phyloP scores from a whole-genome alignment of 2,888 invertebrate species.

The Brachypalpus laphriformis region DNA sequence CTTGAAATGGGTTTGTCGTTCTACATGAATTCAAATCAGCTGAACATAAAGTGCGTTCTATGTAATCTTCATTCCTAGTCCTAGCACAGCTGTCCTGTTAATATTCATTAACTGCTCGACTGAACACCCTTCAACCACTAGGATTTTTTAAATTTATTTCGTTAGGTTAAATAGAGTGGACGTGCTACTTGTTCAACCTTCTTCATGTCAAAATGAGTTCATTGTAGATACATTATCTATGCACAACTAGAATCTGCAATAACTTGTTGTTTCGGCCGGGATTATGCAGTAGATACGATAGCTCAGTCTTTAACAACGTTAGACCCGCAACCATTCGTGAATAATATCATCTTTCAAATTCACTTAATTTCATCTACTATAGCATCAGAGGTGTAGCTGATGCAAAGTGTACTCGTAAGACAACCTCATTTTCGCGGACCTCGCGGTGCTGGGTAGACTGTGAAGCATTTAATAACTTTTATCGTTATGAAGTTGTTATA shows the following conservation, averaged over 20 bases:
- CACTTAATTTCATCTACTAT: slow-evolving; percentile 17
- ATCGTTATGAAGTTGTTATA: slow-evolving; percentile 46
- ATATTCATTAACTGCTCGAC: not conserved
- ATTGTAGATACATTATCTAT: not conserved
- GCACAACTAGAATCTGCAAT: slow-evolving; percentile 1
- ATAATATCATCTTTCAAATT: slow-evolving; percentile 28
- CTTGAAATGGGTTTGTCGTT: no score
- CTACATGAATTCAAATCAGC: not conserved
- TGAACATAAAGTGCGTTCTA: not conserved
- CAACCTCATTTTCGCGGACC: not conserved
- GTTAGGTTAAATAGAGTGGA: not conserved
- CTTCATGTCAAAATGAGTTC: not conserved
- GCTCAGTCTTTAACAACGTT: no score
- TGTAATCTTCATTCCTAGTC: not conserved
- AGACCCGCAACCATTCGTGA: not conserved
- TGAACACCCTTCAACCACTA: not conserved
- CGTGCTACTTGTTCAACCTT: not conserved
- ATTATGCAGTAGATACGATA: not conserved
- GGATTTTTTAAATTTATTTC: not conserved
- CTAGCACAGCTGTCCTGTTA: not conserved
- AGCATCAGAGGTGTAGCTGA: not conserved
- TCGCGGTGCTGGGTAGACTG: not conserved
- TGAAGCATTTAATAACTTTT: slow-evolving; percentile 59
- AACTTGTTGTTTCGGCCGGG: not conserved
- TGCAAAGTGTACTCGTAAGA: slow-evolving; percentile 4